These are phyloP conservation scores for Montipora sp. DNA, from an alignment of 64 coral and sea anemone genomes.

Conservation along the genomic window DNA sequence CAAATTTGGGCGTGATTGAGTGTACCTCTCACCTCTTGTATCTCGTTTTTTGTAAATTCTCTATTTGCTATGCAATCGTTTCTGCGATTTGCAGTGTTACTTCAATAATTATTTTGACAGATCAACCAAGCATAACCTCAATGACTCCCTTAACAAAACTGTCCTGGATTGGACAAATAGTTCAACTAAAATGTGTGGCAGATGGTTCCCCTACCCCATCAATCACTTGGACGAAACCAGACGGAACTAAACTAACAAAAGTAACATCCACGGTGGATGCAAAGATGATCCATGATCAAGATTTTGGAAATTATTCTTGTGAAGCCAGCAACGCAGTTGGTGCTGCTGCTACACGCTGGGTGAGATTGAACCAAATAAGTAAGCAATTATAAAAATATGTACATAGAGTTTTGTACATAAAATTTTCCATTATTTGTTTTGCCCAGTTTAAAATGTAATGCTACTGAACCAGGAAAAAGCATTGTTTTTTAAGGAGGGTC, in stretches of 20 bases:
- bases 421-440: too few relatives aligned
- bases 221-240: constrained; percentile 1
- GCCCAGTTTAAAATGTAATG: too few relatives aligned
- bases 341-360: background rate
- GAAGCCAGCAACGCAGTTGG: background rate
- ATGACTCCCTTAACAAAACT: background rate
- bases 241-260: background rate
- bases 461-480: too few relatives aligned
- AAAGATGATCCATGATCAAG: background rate
- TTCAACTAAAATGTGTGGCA: constrained; percentile 1
- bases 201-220: constrained; percentile 6
- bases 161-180: constrained; percentile 30
- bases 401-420: too few relatives aligned
- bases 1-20: too few relatives aligned
- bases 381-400: background rate
- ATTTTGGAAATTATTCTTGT: constrained; percentile 23
- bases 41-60: too few relatives aligned
- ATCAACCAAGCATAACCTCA: background rate
- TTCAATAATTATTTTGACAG: constrained; percentile 2
- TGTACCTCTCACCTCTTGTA: too few relatives aligned
- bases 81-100: too few relatives aligned
- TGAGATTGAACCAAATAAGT: constrained; percentile 13
- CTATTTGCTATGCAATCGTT: too few relatives aligned
- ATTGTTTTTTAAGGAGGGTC: too few relatives aligned
- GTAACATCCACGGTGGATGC: background rate